Base-by-base conservation (phyloP, 2,797 vertebrate genomes). In the Lutjanus campechanus region DNA sequence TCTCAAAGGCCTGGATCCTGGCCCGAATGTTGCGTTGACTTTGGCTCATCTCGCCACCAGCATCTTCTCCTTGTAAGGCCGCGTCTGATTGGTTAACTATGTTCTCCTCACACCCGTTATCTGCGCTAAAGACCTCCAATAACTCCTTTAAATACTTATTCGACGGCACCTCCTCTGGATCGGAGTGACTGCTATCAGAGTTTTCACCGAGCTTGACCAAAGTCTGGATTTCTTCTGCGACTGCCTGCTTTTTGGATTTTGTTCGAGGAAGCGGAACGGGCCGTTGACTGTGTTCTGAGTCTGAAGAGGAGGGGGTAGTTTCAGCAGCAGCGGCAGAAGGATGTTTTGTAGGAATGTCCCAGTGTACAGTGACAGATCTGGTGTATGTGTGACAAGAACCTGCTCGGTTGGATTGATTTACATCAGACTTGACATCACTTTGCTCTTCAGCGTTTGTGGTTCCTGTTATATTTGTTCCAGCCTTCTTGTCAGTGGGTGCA, bases 1-100 rank as follows among this genome's bases (percentile, higher is more conserved):
- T 94, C 92, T 99, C 98, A 66, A 98, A 98, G 59, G 96, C 97
- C 95, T 97, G 97, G 91, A 99, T 98, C 80, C 93, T 95, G 81
- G 97, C 96, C 81, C 92, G 93, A 85, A 99, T 94, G 78, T 94
- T 96, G 73, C 95, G 96, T 83, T 97, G 96, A 91, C 80, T 96
- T 79, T 93, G 85, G 71, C 92, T 97, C 98, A 99, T 98, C 92
- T 96, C 90, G 29, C 44, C 69, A 43, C 46, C 67, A 36, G 68
- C 85, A 86, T 93, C 77, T 61, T 93, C 92, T 59, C 50, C 90
- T 55, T 69, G 71, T 7, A 54, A 65, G 0, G 17, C 71, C 43
- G 77, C 22, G 53, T 87, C 60, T 1, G 79, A 82, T 40, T 83
- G 86, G 46, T 84, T 12, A 0, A 19, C 11, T 10, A n/a, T 8